phyloP scores from a whole-genome alignment of 2,888 invertebrate genomes.

The Lithophane leautieri region DNA sequence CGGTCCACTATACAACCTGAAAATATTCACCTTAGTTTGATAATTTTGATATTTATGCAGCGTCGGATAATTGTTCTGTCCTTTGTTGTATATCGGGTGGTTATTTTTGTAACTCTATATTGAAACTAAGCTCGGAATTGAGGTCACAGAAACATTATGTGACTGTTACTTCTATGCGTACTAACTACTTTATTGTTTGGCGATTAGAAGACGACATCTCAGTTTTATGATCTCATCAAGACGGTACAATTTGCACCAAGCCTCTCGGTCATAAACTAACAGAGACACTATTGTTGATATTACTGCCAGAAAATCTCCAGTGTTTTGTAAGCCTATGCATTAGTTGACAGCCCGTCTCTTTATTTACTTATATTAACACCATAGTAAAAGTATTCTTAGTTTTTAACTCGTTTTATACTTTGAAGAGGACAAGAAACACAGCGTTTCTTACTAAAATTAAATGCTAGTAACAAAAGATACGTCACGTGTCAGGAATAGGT shows the following conservation, averaged over 20 bases:
- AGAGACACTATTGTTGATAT: neutral
- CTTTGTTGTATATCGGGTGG: neutral
- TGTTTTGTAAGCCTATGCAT: neutral
- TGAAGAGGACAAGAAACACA: slow-evolving; percentile 8
- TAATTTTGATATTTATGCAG: neutral
- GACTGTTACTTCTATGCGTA: neutral
- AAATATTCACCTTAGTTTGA: neutral
- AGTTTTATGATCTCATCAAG: slow-evolving; percentile 20
- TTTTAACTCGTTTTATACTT: neutral
- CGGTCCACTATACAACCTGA: neutral
- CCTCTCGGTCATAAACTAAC: slow-evolving; percentile 1
- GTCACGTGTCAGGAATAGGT: slow-evolving; percentile 1
- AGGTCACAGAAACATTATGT: neutral
- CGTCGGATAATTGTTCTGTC: neutral
- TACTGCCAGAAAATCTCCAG: slow-evolving; percentile 1
- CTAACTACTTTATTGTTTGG: slow-evolving; percentile 9
- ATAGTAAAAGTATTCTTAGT: neutral
- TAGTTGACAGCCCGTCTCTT: neutral
- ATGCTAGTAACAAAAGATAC: neutral
- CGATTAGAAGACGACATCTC: neutral
- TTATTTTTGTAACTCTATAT: slow-evolving; percentile 4
- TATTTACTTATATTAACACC: neutral
- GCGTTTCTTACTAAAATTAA: slow-evolving; percentile 18
- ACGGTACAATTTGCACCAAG: slow-evolving; percentile 11
- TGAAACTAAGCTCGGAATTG: neutral